A percentile compares a stretch with the other conserved stretches of the same genome.
Conservation (phyloP, 2,797 vertebrate species). For the Centropyge bicolor region DNA sequence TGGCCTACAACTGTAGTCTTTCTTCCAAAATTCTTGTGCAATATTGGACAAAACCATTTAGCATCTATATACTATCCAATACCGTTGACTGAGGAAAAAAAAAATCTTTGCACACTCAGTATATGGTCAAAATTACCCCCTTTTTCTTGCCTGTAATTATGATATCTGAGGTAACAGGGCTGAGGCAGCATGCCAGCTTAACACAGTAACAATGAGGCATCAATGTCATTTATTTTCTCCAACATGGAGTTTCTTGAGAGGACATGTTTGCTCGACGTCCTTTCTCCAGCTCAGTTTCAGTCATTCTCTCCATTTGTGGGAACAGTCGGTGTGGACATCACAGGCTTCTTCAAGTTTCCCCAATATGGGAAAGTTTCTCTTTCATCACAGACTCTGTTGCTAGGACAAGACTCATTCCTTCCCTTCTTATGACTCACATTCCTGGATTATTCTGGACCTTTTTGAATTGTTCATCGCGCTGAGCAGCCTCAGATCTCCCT, state of each 20-base stretch:
- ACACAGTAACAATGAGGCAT: slow-evolving; percentile 50
- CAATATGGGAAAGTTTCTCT: slow-evolving; percentile 81
- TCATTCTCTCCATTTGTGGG: slow-evolving; percentile 1
- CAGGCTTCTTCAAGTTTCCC: slow-evolving; percentile 62
- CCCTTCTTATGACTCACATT: slow-evolving; percentile 34
- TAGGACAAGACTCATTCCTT: slow-evolving; percentile 34
- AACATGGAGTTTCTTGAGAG: slow-evolving; percentile 64
- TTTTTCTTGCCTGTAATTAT: slow-evolving; percentile 28
- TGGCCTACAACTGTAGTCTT: slow-evolving; percentile 29
- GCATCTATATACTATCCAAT: slow-evolving; percentile 29
- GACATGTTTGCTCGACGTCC: slow-evolving; percentile 9
- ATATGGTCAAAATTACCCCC: slow-evolving; percentile 35
- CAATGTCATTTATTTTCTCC: slow-evolving; percentile 54
- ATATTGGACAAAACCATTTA: slow-evolving; percentile 52
- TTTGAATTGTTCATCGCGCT: slow-evolving; percentile 28
- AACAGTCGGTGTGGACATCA: slow-evolving; percentile 23
- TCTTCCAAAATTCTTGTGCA: slow-evolving; percentile 60
- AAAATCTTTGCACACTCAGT: slow-evolving; percentile 21
- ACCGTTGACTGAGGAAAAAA: background rate
- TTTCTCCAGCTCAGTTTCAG: slow-evolving; percentile 30
- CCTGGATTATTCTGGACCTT: slow-evolving; percentile 49
- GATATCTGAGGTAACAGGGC: slow-evolving; percentile 69
- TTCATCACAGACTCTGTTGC: slow-evolving; percentile 43
- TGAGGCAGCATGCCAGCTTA: slow-evolving; percentile 54
- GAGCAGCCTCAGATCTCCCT: slow-evolving; percentile 47